These are phyloP conservation scores for Aphaenogaster ashmeadi DNA, from an alignment of 1,140 invertebrate species.

Conservation along the genomic window DNA sequence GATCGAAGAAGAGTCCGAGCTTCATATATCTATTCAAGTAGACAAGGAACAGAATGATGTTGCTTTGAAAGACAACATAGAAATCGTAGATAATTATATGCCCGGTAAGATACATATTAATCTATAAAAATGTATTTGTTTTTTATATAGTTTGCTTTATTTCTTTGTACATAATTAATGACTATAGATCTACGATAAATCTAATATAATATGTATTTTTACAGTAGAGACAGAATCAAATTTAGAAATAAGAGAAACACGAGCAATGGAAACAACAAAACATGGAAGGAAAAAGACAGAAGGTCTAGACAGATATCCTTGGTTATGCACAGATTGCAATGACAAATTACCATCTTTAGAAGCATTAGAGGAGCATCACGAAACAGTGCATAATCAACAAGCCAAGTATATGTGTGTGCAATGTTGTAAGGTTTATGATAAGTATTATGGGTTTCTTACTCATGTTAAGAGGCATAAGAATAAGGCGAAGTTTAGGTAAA, in stretches of 20 bases:
- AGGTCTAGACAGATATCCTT: conserved; percentile 87
- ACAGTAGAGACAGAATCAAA: conserved; percentile 83
- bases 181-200: not conserved
- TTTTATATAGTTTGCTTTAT: not conserved
- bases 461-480: conserved; percentile 88
- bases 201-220: conserved; percentile 23
- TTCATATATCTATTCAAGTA: conserved; percentile 70
- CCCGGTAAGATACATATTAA: conserved; percentile 76
- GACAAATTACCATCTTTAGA: conserved; percentile 86
- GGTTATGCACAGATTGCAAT: conserved; percentile 88
- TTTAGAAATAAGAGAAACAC: conserved; percentile 83
- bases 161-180: conserved; percentile 14
- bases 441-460: conserved; percentile 88
- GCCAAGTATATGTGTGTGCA: conserved; percentile 88
- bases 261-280: conserved; percentile 72
- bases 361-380: conserved; percentile 87
- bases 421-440: conserved; percentile 89
- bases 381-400: conserved; percentile 87
- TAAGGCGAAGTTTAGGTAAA: conserved; percentile 87
- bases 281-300: conserved; percentile 76
- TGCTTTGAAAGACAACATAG: conserved; percentile 75
- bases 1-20: conserved; percentile 73
- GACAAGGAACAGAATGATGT: conserved; percentile 74
- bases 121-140: not conserved
- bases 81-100: conserved; percentile 86